Base-by-base conservation (phyloP, 2,888 invertebrate species). In the Aquatica leii region DNA sequence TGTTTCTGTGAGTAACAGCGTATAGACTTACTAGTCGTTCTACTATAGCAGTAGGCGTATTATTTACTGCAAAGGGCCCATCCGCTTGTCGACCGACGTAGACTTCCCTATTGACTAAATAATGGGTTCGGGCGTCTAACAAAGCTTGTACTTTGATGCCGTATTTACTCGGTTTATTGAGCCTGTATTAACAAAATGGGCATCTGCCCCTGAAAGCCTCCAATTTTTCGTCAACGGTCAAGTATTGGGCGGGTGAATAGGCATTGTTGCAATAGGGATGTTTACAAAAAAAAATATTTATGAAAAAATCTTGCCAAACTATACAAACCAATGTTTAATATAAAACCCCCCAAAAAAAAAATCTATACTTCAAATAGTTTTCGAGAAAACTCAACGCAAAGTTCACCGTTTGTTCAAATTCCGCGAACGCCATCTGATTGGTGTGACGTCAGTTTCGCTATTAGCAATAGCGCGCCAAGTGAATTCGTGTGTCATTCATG, bases 111-210 rank as follows among this genome's bases (percentile, higher is more conserved):
- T 74, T 73, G 9, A 65, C 31, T 20, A 62, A 65, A 65, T 73
- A 71, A 57, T 57, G 71, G 4, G 65, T 59, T 24, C 66, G 59
- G 5, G 70, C 67, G 58, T 74, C 73, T 15, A 46, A 37, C 15
- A 62, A 43, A 5, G 74, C 73, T 53, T 63, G 69, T 12, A 74
- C 64, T 69, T 76, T 73, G 4, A 75, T 68, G 0, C 73, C 72
- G 66, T 75, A 75, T 53, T 72, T 75, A 1, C 65, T 69, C 14
- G 75, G 71, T 65, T 76, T 73, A 18, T 71, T 70, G 4, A 75
- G 73, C 12, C 76, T 76, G 54, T 75, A 77, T 61, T 77, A 71
- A 9, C 65, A 35, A 63, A 75, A 73, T 21, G 50, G 51, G 24
- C 58, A 53, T 14, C 54, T 61, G 18, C 60, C 64, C 17, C 69